A percentile compares a stretch with the other conserved stretches of the same genome.
Conservation (phyloP, 2,888 invertebrate species). For the Acleris cristana region DNA sequence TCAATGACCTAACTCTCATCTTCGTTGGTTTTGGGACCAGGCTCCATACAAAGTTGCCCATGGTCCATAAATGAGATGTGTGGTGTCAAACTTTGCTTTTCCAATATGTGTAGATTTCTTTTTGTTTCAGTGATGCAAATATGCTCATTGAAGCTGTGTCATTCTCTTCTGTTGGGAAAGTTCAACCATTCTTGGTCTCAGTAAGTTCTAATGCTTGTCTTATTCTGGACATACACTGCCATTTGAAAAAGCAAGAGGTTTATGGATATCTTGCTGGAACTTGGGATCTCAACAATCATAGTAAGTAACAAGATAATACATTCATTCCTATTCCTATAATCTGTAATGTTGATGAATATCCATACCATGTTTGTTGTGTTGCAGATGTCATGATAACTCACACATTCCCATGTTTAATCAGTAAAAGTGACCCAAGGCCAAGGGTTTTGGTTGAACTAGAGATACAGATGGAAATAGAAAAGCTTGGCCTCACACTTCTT, state of each 20-base stretch:
- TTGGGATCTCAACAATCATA: slow-evolving; percentile 97
- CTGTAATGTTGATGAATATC: too few species aligned
- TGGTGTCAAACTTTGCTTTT: too few species aligned
- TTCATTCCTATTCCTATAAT: too few species aligned
- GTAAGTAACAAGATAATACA: slow-evolving; percentile 82
- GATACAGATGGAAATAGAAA: slow-evolving; percentile 93
- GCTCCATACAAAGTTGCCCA: too few species aligned
- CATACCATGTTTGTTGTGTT: slow-evolving; percentile 46
- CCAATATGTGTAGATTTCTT: slow-evolving; percentile 86
- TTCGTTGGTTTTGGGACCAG: too few species aligned
- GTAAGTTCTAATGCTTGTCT: slow-evolving; percentile 94
- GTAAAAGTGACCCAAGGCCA: slow-evolving; percentile 90
- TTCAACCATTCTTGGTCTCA: slow-evolving; percentile 96
- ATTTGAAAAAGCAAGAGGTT: slow-evolving; percentile 96
- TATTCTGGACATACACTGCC: slow-evolving; percentile 96
- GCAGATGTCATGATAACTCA: slow-evolving; percentile 93
- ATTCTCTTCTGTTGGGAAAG: slow-evolving; percentile 93
- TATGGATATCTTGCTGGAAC: slow-evolving; percentile 98
- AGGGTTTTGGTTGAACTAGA: slow-evolving; percentile 91
- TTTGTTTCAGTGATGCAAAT: slow-evolving; percentile 90
- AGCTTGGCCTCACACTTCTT: slow-evolving; percentile 90
- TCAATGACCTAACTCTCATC: too few species aligned
- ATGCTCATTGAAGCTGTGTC: slow-evolving; percentile 95
- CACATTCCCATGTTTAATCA: slow-evolving; percentile 94
- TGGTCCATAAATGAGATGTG: too few species aligned